Conservation (phyloP, 2,113 vertebrate genomes). For the Ceyx cyanopectus region DNA sequence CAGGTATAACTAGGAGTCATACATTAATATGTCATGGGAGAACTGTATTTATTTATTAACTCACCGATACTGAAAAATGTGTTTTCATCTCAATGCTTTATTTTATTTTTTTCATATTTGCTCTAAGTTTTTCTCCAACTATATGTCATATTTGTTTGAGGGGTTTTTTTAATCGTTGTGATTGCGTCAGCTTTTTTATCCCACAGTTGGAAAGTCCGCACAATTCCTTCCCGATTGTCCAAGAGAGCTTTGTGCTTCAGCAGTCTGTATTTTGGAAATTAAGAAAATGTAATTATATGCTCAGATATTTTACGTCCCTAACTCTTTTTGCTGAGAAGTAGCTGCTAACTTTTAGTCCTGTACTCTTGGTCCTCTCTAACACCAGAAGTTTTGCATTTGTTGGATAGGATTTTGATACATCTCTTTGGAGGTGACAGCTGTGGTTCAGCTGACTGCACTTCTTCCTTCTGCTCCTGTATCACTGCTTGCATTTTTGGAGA, state of each 20-base stretch:
- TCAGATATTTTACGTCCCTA: not conserved
- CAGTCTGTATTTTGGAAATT: not conserved
- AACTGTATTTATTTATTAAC: not conserved
- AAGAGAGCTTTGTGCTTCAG: not conserved
- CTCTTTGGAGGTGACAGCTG: not conserved
- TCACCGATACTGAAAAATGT: not conserved
- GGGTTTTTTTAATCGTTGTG: not conserved
- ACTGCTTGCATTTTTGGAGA: rapidly evolving
- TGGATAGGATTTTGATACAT: not conserved
- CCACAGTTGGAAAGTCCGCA: not conserved
- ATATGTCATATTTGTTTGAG: not conserved
- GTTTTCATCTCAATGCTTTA: not conserved
- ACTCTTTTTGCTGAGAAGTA: not conserved
- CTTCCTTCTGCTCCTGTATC: not conserved
- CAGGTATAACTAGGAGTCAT: not conserved
- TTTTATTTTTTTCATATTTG: not conserved
- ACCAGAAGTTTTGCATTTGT: not conserved
- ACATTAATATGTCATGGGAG: not conserved
- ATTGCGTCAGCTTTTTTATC: not conserved
- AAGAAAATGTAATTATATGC: not conserved
- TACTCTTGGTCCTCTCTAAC: not conserved
- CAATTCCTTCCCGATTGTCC: not conserved
- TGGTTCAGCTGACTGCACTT: not conserved
- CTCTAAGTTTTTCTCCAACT: not conserved
- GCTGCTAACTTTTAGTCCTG: not conserved